Percentiles rank a stretch among this genome's conserved stretches.
phyloP scores from a whole-genome alignment of 1,140 invertebrate genomes.

The Octopus bimaculoides region DNA sequence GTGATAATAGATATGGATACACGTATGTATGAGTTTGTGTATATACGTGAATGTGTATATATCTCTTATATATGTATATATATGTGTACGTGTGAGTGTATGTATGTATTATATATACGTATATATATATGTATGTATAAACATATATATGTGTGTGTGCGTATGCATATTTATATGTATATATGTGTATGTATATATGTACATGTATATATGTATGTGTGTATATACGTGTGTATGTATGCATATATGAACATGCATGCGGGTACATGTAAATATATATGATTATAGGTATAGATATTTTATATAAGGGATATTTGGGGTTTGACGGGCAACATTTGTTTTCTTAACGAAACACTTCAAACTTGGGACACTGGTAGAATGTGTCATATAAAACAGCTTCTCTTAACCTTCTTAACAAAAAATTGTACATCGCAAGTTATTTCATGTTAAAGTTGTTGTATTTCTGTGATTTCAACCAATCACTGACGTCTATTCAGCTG shows the following conservation, averaged over 20 bases:
- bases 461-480: no score
- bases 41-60: no score
- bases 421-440: no score
- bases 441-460: no score
- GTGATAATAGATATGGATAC: neutral
- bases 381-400: no score
- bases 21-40: neutral
- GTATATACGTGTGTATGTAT: neutral
- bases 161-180: neutral
- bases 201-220: neutral
- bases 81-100: neutral
- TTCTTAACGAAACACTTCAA: no score
- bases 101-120: neutral
- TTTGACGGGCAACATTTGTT: no score
- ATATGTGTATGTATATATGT: neutral
- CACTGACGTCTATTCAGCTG: no score
- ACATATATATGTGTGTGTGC: neutral
- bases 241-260: neutral
- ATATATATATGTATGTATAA: neutral
- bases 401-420: no score
- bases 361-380: no score
- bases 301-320: no score
- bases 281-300: neutral
- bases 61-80: conserved; percentile 1
- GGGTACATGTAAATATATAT: neutral